Conservation (phyloP, 2,113 vertebrate genomes). For the Mesocricetus auratus region DNA sequence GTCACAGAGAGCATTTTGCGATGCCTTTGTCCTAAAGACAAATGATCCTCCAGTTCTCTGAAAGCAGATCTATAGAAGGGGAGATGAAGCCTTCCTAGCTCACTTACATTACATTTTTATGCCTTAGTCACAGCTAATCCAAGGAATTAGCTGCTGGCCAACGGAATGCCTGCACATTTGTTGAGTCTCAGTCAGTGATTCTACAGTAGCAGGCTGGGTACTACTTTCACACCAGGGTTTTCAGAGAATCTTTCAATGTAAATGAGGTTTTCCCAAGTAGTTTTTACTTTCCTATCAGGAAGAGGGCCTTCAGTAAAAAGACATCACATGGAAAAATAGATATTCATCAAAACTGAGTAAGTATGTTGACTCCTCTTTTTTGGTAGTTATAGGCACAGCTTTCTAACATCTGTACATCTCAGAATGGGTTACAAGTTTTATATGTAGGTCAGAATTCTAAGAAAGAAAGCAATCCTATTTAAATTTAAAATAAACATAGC, state of each 20-base stretch:
- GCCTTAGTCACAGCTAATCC: conserved; percentile 31
- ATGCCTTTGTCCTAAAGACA: conserved; percentile 33
- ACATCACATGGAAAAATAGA: background rate
- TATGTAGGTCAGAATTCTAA: background rate
- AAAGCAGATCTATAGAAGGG: conserved; percentile 1
- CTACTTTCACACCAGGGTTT: conserved; percentile 38
- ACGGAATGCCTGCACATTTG: background rate
- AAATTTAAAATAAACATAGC: conserved; percentile 43
- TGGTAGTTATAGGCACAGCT: background rate
- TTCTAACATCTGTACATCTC: conserved; percentile 7
- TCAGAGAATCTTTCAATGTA: conserved; percentile 52
- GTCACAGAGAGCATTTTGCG: background rate
- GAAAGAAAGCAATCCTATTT: conserved; percentile 22
- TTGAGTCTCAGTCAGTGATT: conserved; percentile 16
- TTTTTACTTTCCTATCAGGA: conserved; percentile 5
- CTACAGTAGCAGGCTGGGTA: background rate
- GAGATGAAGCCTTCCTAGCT: conserved; percentile 48
- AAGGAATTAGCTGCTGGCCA: conserved; percentile 21
- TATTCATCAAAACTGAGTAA: conserved; percentile 36
- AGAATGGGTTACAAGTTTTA: conserved; percentile 27
- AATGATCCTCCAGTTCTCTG: conserved; percentile 50
- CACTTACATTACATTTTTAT: conserved; percentile 61
- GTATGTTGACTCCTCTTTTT: background rate
- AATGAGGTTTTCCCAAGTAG: background rate
- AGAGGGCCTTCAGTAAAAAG: background rate